A percentile compares a stretch with the other conserved stretches of the same genome.
Evolutionary conservation across 2,797 vertebrate species (phyloP).

Genomic region (Chromobotia macracanthus): DNA sequence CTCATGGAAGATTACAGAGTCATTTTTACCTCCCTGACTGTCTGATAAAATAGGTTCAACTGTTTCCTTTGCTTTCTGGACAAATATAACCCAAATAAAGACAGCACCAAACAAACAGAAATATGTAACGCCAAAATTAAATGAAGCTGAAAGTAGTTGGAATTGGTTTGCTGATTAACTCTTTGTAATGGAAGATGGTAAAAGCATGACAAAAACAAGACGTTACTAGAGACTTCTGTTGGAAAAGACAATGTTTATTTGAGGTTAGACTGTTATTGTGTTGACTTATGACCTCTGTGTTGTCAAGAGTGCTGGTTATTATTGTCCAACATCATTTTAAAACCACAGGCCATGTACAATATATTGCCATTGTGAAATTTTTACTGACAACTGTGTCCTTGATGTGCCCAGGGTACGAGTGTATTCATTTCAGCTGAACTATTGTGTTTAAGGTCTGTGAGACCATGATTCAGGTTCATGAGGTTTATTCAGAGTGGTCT

Average conservation of each 20-base stretch:
- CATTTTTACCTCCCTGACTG: constrained; percentile 9
- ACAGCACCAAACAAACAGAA: constrained; percentile 33
- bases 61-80: constrained; percentile 13
- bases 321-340: neutral
- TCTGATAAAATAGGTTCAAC: constrained; percentile 29
- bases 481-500: constrained; percentile 10
- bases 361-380: neutral
- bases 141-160: neutral
- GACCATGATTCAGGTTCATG: constrained; percentile 13
- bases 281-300: neutral
- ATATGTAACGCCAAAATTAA: neutral
- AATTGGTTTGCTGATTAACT: constrained; percentile 6
- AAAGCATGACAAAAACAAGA: too few species aligned
- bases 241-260: too few species aligned
- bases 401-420: neutral
- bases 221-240: too few species aligned
- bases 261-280: too few species aligned
- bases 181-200: constrained; percentile 5
- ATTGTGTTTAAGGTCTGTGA: neutral
- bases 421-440: neutral
- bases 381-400: neutral
- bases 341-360: neutral
- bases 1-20: constrained; percentile 17
- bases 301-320: neutral
- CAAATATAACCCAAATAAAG: constrained; percentile 40